Conservation (phyloP, 2,888 invertebrate genomes). For the Metalampra italica region DNA sequence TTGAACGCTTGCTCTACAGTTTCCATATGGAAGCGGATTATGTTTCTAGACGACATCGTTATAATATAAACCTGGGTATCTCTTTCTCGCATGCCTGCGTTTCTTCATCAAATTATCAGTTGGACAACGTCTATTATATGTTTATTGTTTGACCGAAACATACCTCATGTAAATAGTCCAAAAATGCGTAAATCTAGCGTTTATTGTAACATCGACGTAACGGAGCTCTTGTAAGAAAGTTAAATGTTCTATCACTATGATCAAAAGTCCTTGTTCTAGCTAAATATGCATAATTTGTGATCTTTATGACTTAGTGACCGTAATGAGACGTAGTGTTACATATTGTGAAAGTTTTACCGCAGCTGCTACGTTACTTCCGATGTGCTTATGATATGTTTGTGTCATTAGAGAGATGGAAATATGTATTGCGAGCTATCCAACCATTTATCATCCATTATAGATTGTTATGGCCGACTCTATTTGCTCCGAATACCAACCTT, state of each 20-base stretch:
- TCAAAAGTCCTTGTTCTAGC: conserved; percentile 7
- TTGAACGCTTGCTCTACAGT: conserved; percentile 13
- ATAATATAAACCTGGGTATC: no score
- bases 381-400: conserved; percentile 18
- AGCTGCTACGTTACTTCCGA: conserved; percentile 14
- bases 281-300: conserved; percentile 1
- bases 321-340: conserved; percentile 2
- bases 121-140: no score
- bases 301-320: neutral
- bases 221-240: conserved; percentile 1
- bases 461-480: conserved; percentile 2
- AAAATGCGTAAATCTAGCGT: neutral
- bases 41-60: no score
- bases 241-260: conserved; percentile 3
- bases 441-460: conserved; percentile 14
- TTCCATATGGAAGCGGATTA: conserved; percentile 5
- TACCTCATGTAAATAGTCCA: no score
- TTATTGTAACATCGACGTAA: no score
- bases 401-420: conserved; percentile 16
- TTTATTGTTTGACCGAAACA: no score
- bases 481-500: neutral
- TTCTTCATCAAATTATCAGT: no score
- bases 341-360: conserved; percentile 17
- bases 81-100: no score
- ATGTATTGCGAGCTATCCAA: conserved; percentile 6